Evolutionary conservation across 2,888 invertebrate species (phyloP).

Genomic region (Chamaedrilus cognettii): DNA sequence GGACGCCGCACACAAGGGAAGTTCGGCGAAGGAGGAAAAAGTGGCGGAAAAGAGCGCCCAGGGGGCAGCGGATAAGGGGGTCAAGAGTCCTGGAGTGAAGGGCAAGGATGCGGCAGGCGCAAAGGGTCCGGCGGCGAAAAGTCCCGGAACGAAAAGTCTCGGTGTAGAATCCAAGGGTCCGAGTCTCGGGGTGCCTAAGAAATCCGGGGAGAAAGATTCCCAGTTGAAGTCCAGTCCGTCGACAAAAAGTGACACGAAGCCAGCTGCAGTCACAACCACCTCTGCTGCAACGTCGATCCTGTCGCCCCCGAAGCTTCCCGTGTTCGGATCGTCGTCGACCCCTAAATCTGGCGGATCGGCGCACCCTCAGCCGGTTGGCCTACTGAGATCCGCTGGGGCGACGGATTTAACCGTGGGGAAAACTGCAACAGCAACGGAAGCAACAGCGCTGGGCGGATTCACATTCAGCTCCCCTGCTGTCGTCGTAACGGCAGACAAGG

Average conservation of each 20-base stretch:
- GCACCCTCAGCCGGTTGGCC: too few relatives aligned
- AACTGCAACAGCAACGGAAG: neutral
- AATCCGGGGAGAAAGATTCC: neutral
- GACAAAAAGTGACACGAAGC: neutral
- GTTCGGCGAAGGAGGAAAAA: too few relatives aligned
- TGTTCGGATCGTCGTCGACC: too few relatives aligned
- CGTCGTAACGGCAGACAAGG: constrained; percentile 50
- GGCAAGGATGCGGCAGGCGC: neutral
- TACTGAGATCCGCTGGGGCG: neutral
- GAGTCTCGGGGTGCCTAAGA: neutral
- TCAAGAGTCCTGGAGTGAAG: neutral
- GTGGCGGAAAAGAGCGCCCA: neutral
- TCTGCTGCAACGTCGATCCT: neutral
- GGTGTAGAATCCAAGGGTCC: neutral
- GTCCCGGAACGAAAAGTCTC: neutral
- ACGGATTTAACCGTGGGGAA: neutral
- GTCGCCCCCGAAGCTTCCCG: neutral
- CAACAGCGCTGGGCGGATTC: constrained; percentile 23
- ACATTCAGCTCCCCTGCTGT: constrained; percentile 19
- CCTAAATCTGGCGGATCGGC: too few relatives aligned
- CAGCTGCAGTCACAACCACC: neutral
- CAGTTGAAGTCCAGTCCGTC: neutral
- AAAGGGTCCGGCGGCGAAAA: neutral
- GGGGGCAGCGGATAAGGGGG: neutral
- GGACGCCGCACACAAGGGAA: neutral